Conservation (phyloP, 2,888 invertebrate genomes). For the Tinea pellionella region DNA sequence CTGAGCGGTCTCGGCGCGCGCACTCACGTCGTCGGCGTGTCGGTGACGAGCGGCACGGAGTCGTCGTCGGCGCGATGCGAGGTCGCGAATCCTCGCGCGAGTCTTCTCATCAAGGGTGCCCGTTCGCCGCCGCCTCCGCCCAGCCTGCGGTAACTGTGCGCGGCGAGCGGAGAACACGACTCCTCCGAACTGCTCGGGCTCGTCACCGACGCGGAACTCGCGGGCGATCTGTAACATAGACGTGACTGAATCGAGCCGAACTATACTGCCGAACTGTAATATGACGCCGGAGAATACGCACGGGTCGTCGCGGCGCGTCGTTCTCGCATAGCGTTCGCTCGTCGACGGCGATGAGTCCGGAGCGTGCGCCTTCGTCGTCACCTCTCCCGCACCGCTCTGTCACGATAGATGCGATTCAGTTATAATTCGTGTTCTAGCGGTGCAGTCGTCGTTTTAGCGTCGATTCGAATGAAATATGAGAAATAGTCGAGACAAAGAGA, state of each 20-base stretch:
- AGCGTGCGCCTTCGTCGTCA: slow-evolving; percentile 55
- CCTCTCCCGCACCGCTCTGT: slow-evolving; percentile 39
- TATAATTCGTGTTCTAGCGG: too few species aligned
- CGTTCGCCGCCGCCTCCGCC: slow-evolving; percentile 77
- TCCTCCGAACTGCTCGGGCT: slow-evolving; percentile 83
- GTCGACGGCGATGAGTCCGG: slow-evolving; percentile 79
- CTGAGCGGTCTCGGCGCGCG: too few species aligned
- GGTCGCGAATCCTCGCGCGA: slow-evolving; percentile 80
- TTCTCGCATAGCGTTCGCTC: slow-evolving; percentile 56
- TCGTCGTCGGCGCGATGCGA: slow-evolving; percentile 70
- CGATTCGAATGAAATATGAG: too few species aligned
- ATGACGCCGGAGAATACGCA: background rate
- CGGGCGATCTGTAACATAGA: background rate
- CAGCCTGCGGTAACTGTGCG: slow-evolving; percentile 86
- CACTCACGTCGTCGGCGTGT: slow-evolving; percentile 69
- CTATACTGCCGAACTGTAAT: too few species aligned
- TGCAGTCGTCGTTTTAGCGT: too few species aligned
- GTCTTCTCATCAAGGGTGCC: slow-evolving; percentile 82
- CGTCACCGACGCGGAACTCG: slow-evolving; percentile 27
- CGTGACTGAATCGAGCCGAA: too few species aligned
- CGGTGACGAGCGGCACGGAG: slow-evolving; percentile 80
- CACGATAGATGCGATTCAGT: background rate
- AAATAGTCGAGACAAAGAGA: too few species aligned
- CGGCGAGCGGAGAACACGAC: slow-evolving; percentile 88
- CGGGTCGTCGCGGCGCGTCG: slow-evolving; percentile 42